Percentiles rank a stretch among this genome's conserved stretches.
These are phyloP conservation scores for Brienomyrus longianalis DNA, from an alignment of 2,113 vertebrate species.

Conservation along the genomic window DNA sequence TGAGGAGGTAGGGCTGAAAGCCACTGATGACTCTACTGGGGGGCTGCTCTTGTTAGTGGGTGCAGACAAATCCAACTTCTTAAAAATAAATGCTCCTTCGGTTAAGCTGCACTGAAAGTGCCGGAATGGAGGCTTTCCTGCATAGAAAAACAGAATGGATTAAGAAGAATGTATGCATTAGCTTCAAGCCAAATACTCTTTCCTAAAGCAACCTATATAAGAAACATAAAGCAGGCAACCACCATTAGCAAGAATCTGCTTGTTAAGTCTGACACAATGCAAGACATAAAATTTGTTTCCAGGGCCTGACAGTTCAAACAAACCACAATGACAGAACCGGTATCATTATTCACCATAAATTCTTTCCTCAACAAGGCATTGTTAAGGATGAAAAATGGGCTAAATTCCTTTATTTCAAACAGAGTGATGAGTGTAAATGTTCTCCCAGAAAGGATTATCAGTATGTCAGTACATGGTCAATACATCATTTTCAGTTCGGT, in stretches of 20 bases:
- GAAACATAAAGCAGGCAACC: background rate
- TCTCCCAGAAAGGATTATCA: background rate
- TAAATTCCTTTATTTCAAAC: background rate
- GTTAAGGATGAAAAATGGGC: background rate
- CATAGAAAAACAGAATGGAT: background rate
- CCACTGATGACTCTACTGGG: background rate
- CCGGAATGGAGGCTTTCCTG: conserved; percentile 63
- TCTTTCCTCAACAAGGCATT: background rate
- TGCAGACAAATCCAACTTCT: conserved; percentile 43
- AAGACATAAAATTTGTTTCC: background rate
- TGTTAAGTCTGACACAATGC: background rate
- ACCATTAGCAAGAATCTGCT: background rate
- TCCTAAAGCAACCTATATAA: background rate
- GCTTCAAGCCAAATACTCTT: background rate
- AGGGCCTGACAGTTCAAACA: background rate
- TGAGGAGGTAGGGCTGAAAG: background rate
- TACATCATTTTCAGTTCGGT: background rate
- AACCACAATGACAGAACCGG: background rate
- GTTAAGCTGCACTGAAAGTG: conserved; percentile 77
- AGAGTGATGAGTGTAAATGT: background rate
- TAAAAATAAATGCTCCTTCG: conserved; percentile 73
- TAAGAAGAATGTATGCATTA: background rate
- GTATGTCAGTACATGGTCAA: background rate
- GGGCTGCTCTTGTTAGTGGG: conserved; percentile 28
- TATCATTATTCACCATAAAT: background rate